These are phyloP conservation scores for Onchidella celtica DNA, from an alignment of 2,888 invertebrate species.

Conservation along the genomic window DNA sequence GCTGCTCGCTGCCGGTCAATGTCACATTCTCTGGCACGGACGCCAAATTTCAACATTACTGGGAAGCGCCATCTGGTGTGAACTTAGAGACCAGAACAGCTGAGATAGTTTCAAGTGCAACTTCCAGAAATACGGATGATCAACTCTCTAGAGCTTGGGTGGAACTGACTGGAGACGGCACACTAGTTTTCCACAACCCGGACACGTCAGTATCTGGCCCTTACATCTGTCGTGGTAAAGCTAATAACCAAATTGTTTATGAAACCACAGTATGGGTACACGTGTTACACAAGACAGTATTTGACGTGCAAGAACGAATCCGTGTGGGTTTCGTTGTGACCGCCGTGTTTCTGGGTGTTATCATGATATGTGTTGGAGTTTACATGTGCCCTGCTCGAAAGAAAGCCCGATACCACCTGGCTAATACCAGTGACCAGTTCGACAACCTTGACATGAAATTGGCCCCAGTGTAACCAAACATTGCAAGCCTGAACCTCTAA, in stretches of 20 bases:
- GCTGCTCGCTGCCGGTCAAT: conserved; percentile 4
- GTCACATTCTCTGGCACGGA: neutral
- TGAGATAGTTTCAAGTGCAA: neutral
- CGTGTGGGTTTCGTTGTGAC: neutral
- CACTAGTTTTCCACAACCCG: conserved; percentile 21
- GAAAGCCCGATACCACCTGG: neutral
- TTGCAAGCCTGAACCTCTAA: too few species aligned
- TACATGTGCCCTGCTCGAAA: neutral
- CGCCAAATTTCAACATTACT: neutral
- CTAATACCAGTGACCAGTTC: neutral
- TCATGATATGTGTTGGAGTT: neutral
- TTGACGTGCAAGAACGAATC: neutral
- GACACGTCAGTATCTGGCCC: conserved; percentile 1
- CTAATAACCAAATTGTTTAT: neutral
- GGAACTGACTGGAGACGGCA: conserved; percentile 9
- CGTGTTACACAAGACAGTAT: neutral
- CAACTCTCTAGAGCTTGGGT: neutral
- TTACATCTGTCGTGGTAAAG: neutral
- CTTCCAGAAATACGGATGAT: neutral
- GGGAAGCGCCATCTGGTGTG: conserved; percentile 18
- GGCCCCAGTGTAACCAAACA: too few species aligned
- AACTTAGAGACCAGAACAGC: neutral
- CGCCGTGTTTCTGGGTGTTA: neutral
- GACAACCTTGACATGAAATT: neutral
- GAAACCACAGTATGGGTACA: conserved; percentile 24